Evolutionary conservation across 2,113 vertebrate genomes (phyloP).

Genomic region (Semicossyphus pulcher): DNA sequence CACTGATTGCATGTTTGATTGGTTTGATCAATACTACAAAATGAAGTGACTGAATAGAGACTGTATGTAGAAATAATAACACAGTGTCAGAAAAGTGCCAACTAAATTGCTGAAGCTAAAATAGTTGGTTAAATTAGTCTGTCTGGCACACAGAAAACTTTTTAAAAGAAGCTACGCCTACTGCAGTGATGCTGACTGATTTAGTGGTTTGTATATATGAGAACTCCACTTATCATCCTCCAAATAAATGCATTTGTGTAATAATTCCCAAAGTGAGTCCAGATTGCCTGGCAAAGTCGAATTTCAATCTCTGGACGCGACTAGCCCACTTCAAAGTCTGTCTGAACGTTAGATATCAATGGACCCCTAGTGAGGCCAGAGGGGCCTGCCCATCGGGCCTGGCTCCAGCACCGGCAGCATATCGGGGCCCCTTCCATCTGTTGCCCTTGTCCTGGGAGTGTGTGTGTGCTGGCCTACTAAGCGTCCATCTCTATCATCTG

Average conservation of each 20-base stretch:
- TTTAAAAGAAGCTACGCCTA: not conserved
- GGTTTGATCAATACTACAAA: not conserved
- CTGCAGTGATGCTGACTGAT: constrained; percentile 4
- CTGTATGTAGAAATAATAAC: not conserved
- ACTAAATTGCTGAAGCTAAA: not conserved
- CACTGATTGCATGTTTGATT: not conserved
- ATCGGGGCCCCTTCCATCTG: constrained; percentile 75
- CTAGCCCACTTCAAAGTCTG: constrained; percentile 43
- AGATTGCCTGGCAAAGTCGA: constrained; percentile 33
- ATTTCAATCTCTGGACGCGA: constrained; percentile 27
- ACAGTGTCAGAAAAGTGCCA: not conserved
- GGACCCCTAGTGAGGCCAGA: constrained; percentile 54
- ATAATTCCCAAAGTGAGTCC: constrained; percentile 17
- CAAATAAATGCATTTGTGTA: constrained; percentile 28
- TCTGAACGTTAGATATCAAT: constrained; percentile 60
- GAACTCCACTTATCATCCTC: constrained; percentile 17
- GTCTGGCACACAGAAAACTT: not conserved
- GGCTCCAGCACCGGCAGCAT: constrained; percentile 56
- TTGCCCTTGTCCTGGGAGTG: constrained; percentile 44
- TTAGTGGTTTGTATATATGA: constrained; percentile 1
- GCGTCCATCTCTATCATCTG: constrained; percentile 51
- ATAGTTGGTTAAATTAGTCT: not conserved
- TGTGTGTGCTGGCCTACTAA: constrained; percentile 31
- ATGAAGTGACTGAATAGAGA: too few relatives aligned
- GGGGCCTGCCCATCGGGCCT: constrained; percentile 57